Conservation (phyloP, 2,888 invertebrate species). For the Syritta pipiens region DNA sequence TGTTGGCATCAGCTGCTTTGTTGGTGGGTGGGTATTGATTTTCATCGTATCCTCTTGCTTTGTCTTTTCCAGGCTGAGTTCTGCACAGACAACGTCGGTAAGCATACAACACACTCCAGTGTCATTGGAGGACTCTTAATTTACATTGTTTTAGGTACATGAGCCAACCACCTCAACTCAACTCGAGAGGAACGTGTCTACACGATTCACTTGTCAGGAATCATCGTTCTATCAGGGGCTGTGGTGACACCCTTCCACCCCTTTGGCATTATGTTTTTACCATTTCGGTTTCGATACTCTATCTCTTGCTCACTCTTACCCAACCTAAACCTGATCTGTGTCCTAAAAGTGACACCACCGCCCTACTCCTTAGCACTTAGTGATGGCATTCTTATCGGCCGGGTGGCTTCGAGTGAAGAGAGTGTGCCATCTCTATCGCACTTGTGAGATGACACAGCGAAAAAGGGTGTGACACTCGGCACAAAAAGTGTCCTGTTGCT, state of each 20-base stretch:
- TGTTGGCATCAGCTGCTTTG: conserved; percentile 57
- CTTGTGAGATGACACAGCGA: not conserved
- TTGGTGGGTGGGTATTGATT: conserved; percentile 47
- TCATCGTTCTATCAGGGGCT: conserved; percentile 13
- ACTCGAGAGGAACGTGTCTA: conserved; percentile 28
- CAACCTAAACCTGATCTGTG: conserved; percentile 5
- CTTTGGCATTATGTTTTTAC: conserved; percentile 52
- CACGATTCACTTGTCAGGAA: conserved; percentile 47
- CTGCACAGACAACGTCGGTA: conserved; percentile 53
- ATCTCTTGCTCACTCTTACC: conserved; percentile 16
- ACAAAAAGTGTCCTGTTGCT: conserved; percentile 58
- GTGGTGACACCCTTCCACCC: not conserved
- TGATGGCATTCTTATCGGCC: conserved; percentile 55
- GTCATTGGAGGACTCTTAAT: conserved; percentile 49
- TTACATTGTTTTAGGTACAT: conserved; percentile 64
- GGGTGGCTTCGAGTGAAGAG: conserved; percentile 42
- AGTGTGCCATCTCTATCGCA: conserved; percentile 33
- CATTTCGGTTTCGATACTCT: conserved; percentile 49
- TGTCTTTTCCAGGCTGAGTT: conserved; percentile 13
- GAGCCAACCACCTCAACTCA: not conserved
- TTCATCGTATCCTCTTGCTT: conserved; percentile 3
- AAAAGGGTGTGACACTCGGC: conserved; percentile 61
- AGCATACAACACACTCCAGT: not conserved
- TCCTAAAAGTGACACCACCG: conserved; percentile 8
- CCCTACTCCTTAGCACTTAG: conserved; percentile 16